Percentiles rank a stretch among this genome's conserved stretches.
Evolutionary conservation across 1,140 invertebrate genomes (phyloP).

Genomic region (Pomacea maculata): DNA sequence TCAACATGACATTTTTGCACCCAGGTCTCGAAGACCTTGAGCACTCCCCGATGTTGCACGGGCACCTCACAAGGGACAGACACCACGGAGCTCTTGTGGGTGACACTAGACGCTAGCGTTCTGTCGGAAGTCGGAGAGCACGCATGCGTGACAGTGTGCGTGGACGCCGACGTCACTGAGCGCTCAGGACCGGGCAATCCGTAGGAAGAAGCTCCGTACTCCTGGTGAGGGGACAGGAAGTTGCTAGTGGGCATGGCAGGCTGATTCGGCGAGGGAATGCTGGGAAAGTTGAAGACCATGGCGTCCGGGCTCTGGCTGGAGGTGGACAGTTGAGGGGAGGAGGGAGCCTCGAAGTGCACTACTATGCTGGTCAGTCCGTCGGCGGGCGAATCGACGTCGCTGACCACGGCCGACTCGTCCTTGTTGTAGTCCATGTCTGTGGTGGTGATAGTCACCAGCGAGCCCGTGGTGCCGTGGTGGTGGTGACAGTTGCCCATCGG

Average conservation of each 20-base stretch:
- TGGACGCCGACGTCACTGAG: constrained; percentile 9
- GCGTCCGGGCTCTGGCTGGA: constrained; percentile 55
- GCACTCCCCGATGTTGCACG: constrained; percentile 53
- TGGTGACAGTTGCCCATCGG: background rate
- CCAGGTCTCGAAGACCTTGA: constrained; percentile 63
- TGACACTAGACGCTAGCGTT: constrained; percentile 1
- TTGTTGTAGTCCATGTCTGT: constrained; percentile 44
- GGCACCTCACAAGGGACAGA: constrained; percentile 51
- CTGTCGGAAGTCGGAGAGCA: constrained; percentile 12
- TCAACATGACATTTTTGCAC: constrained; percentile 53
- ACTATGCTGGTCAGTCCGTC: constrained; percentile 53
- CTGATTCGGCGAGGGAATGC: constrained; percentile 27
- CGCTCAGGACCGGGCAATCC: constrained; percentile 12
- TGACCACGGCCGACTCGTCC: constrained; percentile 32
- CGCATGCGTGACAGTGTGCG: constrained; percentile 31
- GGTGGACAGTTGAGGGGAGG: constrained; percentile 55
- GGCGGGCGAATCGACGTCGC: constrained; percentile 32
- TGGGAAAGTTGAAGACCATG: constrained; percentile 49
- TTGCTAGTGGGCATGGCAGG: constrained; percentile 6
- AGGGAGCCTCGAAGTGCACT: constrained; percentile 60
- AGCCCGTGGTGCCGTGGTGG: constrained; percentile 23
- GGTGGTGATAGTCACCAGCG: constrained; percentile 56
- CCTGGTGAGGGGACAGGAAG: constrained; percentile 24
- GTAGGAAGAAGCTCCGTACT: constrained; percentile 10
- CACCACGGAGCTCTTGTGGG: background rate